Conservation (phyloP, 2,113 vertebrate genomes). For the Ctenodactylus gundi region DNA sequence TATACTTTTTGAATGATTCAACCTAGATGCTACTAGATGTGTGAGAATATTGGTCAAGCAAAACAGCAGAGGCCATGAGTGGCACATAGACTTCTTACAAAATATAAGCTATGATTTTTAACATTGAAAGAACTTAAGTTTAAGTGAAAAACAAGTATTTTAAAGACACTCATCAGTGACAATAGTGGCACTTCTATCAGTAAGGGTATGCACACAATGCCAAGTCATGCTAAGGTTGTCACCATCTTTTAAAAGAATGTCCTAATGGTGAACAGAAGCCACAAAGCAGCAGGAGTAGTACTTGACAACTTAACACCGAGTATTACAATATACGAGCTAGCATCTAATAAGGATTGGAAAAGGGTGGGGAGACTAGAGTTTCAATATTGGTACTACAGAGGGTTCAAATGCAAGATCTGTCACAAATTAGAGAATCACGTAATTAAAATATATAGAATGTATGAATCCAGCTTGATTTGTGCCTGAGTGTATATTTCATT, state of each 20-base stretch:
- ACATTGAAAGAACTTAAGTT: not conserved
- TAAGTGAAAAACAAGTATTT: not conserved
- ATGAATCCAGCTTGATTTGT: not conserved
- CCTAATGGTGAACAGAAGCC: not conserved
- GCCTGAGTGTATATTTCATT: not conserved
- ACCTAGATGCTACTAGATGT: not conserved
- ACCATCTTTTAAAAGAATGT: not conserved
- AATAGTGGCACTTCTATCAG: not conserved
- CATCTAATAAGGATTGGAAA: not conserved
- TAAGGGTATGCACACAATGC: not conserved
- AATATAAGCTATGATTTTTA: not conserved
- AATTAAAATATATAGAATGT: not conserved
- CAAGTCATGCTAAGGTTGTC: not conserved
- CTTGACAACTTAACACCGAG: not conserved
- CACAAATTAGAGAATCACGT: not conserved
- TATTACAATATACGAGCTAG: not conserved
- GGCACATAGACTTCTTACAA: not conserved
- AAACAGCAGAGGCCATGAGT: not conserved
- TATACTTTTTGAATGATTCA: too few species aligned
- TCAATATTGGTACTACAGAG: not conserved
- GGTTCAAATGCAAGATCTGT: not conserved
- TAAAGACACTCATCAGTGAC: not conserved
- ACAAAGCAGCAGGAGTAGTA: not conserved
- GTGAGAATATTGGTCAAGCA: not conserved
- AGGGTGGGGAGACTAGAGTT: not conserved